Conservation (phyloP, 1,140 invertebrate genomes). For the Eueides isabella region DNA sequence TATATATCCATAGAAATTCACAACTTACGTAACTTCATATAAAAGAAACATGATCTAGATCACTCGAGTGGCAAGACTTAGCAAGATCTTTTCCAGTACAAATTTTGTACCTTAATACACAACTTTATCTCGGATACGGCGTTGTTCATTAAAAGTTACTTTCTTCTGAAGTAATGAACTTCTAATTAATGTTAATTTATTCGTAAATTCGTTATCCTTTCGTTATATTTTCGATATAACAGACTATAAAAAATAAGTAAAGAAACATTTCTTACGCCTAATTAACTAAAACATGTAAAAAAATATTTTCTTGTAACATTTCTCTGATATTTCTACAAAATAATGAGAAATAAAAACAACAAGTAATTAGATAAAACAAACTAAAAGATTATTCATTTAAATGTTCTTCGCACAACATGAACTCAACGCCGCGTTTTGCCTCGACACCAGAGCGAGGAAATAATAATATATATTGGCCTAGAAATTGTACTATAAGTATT, state of each 20-base stretch:
- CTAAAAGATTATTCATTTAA: too few species aligned
- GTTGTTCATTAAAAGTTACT: slow-evolving; percentile 1
- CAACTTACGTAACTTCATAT: neutral
- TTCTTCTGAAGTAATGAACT: neutral
- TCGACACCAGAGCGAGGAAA: too few species aligned
- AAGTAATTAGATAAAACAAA: too few species aligned
- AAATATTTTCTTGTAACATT: too few species aligned
- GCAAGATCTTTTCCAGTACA: neutral
- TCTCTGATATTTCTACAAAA: too few species aligned
- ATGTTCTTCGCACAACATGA: too few species aligned
- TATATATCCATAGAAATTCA: neutral
- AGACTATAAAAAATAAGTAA: neutral
- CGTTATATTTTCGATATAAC: neutral
- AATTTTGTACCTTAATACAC: neutral
- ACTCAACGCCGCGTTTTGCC: too few species aligned
- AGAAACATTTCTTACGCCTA: too few species aligned
- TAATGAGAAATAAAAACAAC: too few species aligned
- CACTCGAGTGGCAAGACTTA: slow-evolving; percentile 1
- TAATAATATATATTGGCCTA: too few species aligned
- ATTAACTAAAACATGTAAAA: too few species aligned
- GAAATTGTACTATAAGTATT: too few species aligned
- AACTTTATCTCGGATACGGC: neutral
- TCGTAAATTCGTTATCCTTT: neutral
- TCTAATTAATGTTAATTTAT: slow-evolving; percentile 4
- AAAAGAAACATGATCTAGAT: slow-evolving; percentile 8